phyloP scores from a whole-genome alignment of 2,888 invertebrate genomes.

The Dynastes grantii region DNA sequence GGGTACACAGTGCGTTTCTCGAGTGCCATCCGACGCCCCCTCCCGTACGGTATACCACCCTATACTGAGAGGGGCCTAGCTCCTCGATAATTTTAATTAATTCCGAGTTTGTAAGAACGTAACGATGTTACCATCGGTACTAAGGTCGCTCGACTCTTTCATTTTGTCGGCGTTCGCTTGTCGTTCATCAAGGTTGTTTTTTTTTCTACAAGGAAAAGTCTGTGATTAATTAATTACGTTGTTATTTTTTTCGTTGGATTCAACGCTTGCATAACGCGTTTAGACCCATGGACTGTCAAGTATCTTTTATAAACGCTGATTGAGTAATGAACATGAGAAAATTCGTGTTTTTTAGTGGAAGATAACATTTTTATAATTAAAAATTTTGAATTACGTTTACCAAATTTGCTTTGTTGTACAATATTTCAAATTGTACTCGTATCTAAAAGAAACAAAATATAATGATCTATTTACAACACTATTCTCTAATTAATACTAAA shows the following conservation, averaged over 20 bases:
- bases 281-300: background rate
- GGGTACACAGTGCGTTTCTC: background rate
- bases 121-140: conserved; percentile 36
- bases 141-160: conserved; percentile 16
- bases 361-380: too few species aligned
- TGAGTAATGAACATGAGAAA: background rate
- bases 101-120: conserved; percentile 50
- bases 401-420: too few species aligned
- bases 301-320: background rate
- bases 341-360: too few species aligned
- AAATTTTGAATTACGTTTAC: too few species aligned
- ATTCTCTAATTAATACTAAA: too few species aligned
- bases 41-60: background rate
- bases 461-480: too few species aligned
- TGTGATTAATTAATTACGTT: conserved; percentile 23
- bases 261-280: background rate
- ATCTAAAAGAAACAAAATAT: too few species aligned
- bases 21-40: conserved; percentile 1
- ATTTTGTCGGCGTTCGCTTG: conserved; percentile 10
- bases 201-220: conserved; percentile 8
- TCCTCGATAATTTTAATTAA: conserved; percentile 54
- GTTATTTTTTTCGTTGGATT: conserved; percentile 21
- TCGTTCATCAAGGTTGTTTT: conserved; percentile 16
- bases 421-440: too few species aligned
- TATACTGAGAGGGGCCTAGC: background rate